Conservation (phyloP, 1,140 invertebrate genomes). For the Phenacoccus solenopsis region DNA sequence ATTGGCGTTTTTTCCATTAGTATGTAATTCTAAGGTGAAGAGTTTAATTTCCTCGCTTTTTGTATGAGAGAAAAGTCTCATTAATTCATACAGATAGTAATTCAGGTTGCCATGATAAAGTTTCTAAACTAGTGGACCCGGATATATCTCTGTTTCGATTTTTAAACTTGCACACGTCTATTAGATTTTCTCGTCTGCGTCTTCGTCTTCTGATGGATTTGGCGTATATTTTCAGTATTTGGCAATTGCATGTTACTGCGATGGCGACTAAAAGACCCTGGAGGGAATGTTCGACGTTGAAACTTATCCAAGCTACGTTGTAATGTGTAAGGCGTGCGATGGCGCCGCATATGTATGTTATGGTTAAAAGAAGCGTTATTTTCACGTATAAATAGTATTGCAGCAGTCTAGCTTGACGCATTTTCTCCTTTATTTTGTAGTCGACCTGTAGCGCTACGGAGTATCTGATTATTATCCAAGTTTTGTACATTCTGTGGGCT, state of each 20-base stretch:
- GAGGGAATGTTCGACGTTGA: slow-evolving; percentile 36
- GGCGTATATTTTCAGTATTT: slow-evolving; percentile 22
- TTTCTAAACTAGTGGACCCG: neutral
- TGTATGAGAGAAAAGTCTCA: too few species aligned
- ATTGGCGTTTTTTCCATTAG: too few species aligned
- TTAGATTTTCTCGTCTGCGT: neutral
- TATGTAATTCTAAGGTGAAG: too few species aligned
- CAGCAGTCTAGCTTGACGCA: slow-evolving; percentile 41
- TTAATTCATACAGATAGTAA: neutral
- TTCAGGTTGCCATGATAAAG: slow-evolving; percentile 1
- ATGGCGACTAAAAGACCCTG: slow-evolving; percentile 48
- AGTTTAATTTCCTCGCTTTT: too few species aligned
- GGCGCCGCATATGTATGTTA: slow-evolving; percentile 27
- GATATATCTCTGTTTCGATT: neutral
- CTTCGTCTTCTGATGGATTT: slow-evolving; percentile 19
- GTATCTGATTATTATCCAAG: slow-evolving; percentile 38
- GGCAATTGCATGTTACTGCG: slow-evolving; percentile 49
- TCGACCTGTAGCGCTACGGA: slow-evolving; percentile 41
- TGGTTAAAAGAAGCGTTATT: slow-evolving; percentile 30
- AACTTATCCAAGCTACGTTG: slow-evolving; percentile 35
- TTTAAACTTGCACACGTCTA: neutral
- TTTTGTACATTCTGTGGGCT: slow-evolving; percentile 35
- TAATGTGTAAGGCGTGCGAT: slow-evolving; percentile 21
- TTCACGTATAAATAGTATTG: slow-evolving; percentile 47
- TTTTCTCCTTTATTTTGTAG: slow-evolving; percentile 42